Evolutionary conservation across 2,888 invertebrate genomes (phyloP).

Genomic region (Stenodera caucasica): DNA sequence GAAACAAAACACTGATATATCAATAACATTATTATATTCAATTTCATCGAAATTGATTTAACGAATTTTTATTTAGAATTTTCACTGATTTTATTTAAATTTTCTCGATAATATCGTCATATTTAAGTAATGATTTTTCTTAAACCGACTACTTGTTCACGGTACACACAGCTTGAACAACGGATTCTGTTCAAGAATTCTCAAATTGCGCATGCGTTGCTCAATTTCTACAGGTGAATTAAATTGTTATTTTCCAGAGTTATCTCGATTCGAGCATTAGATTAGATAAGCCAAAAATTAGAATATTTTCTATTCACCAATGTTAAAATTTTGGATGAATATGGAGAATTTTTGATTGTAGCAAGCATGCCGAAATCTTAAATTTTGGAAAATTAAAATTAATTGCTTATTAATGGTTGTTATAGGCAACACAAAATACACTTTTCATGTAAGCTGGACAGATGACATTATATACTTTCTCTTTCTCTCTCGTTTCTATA

Average conservation of each 20-base stretch:
- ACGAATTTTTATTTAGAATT: background rate
- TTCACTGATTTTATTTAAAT: background rate
- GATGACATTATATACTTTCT: too few relatives aligned
- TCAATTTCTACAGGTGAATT: constrained; percentile 42
- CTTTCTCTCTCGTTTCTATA: too few relatives aligned
- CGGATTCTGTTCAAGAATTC: constrained; percentile 18
- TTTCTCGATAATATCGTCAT: background rate
- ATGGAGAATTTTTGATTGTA: too few relatives aligned
- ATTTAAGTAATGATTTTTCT: constrained; percentile 5
- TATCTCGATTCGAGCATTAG: background rate
- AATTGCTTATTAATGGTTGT: too few relatives aligned
- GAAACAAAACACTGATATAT: constrained; percentile 3
- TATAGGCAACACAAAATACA: too few relatives aligned
- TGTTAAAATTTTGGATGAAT: too few relatives aligned
- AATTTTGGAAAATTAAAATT: too few relatives aligned
- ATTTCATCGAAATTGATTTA: background rate
- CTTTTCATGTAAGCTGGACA: too few relatives aligned
- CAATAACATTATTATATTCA: background rate
- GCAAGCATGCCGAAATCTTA: too few relatives aligned
- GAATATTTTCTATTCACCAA: too few relatives aligned
- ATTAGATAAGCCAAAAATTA: background rate
- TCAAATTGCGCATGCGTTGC: constrained; percentile 32
- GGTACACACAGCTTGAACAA: constrained; percentile 12
- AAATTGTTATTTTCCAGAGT: background rate
- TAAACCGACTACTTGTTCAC: background rate